Evolutionary conservation across 1,140 invertebrate species (phyloP), one percentile per base, ranked within the genome.

Genomic region (Prorops nasuta): DNA sequence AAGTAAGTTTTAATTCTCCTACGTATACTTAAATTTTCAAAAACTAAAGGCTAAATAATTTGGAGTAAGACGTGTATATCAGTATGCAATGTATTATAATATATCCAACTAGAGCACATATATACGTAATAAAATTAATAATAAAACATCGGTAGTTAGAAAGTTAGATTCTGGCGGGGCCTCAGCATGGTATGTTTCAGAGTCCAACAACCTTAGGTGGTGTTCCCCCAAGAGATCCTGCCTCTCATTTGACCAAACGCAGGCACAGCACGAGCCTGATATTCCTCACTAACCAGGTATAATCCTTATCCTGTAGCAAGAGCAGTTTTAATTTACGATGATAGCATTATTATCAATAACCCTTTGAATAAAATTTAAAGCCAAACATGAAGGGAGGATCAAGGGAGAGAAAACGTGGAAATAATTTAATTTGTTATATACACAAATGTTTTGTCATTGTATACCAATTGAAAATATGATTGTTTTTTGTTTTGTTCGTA

Each of bases 201-300:
- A 83, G 80, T 72, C 79, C 81, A 60, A 78, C 79, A 64, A 73
- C 78, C 74, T 64, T 76, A 71, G 67, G 67, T 57, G 72, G 68
- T 64, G 62, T 73, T 42, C 67, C 62, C 54, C 67, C 69, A 54
- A 76, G 76, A 76, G 73, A 77, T 72, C 72, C 74, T 67, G 76
- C 71, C 63, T 77, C 75, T 53, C 83, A 84, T 67, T 81, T 86
- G 76, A 86, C 86, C 59, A 81, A 83, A 71, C 83, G 86, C 69
- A 83, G 86, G 65, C 85, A 88, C 80, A 88, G 79, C 74, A 79
- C 79, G 67, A 79, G 86, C 74, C 74, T 79, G 69, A 77, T 80
- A 66, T 78, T 73, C 66, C 74, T 79, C 69, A 77, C 79, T 79
- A 81, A 80, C 71, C 82, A 84, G 82, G 83, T 84, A 84, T 63